Base-by-base conservation (phyloP, 2,113 vertebrate genomes). In the Chloroceryle aenea region DNA sequence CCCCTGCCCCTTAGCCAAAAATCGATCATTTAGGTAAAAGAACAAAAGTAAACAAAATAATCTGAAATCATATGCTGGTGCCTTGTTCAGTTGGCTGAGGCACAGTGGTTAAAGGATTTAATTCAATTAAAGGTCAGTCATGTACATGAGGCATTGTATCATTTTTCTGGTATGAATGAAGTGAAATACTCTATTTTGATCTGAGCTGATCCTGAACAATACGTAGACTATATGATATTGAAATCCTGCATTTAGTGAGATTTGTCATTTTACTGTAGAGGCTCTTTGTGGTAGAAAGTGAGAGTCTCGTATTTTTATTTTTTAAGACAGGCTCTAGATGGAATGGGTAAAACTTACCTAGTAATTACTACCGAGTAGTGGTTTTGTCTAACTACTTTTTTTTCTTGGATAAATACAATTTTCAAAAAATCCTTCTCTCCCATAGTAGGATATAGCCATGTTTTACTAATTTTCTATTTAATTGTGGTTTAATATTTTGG, bases 141-240 rank as follows among this genome's bases (percentile, higher is more conserved):
- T 25, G 27, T 67, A 74, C 8, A 6, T 3, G 19, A 75, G 26
- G 20, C 26, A 79, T 11, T 19, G 11, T 32, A 32, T 73, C 0
- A 1, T 76, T 95, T 63, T 77, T 27, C 27, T 68, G 38, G 19
- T 43, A 59, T 89, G 89, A 94, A 91, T 89, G 75, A 91, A 82
- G 62, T 12, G 43, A 86, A 87, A 89, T 26, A 38, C 32, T 58
- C 36, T 58, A 19, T 90, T 92, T 95, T 27, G 27, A 52, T 85
- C 32, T 62, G 12, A 10, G 43, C 8, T 8, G 7, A 29, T 86
- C 45, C n/a, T 53, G 20, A 72, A n/a, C 9, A 30, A 4, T 74
- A 6, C 26, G 67, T 81, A 63, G 0, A 40, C 7, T 21, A 8
- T 22, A 6, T 27, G 23, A 43, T 78, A 52, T 1, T 79, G 61